Base-by-base conservation (phyloP, 2,888 invertebrate species). In the Macaria notata region DNA sequence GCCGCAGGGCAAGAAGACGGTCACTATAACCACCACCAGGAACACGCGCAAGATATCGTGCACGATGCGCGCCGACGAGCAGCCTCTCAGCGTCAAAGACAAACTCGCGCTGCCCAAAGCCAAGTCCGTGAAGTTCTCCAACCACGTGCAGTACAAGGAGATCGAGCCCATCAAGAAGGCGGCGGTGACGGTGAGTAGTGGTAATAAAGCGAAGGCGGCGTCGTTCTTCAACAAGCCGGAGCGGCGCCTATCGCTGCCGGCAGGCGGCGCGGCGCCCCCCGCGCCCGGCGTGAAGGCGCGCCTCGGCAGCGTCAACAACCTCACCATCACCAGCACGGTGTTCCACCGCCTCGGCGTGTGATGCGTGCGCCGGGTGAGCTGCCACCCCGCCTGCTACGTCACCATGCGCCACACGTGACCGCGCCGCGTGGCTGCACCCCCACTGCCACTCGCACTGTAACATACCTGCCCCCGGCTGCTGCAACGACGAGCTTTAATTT, bases 71-170 rank as follows among this genome's bases (percentile, higher is more conserved):
- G 92, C 92, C 0, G 92, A 92, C 49, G 87, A 92, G 58, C 64
- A 78, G 0, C 92, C 90, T 0, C 62, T 91, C 8, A 89, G 83
- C 61, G 81, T 86, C 0, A 91, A 84, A 66, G 81, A 88, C 0
- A 92, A 92, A 62, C 68, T 92, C n/a, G 74, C 79, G 1, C 50
- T 84, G 4, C 69, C 84, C 0, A 86, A 84, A 68, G 51, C 79
- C 0, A 92, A 92, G 61, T 86, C 90, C 0, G 92, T 92, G 0
- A 92, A 92, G 62, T 92, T 92, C 61, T 88, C 92, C 0, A 88
- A 75, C 50, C 82, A 79, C 5, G 72, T 92, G 0, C 81, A 92
- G 56, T 92, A 88, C 59, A 92, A 91, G 66, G 91, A 88, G 70
- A 92, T 92, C 42, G 91, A 89, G 56, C 4, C 65, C 0, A 54